Conservation (phyloP, 2,113 vertebrate species). For the Phylloscopus trochiloides region DNA sequence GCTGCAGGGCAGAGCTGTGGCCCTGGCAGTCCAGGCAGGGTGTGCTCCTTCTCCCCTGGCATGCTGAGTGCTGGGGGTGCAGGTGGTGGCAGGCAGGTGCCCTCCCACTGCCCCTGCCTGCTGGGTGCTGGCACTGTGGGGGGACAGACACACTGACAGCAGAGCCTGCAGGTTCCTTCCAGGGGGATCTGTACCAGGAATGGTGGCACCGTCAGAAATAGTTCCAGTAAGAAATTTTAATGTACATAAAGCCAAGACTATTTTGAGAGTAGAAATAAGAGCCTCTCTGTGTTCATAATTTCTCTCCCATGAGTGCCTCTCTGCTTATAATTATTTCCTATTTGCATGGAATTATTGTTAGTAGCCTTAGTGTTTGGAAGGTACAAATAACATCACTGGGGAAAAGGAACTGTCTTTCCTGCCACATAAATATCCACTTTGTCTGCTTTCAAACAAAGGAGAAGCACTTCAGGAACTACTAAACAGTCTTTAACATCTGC, state of each 20-base stretch:
- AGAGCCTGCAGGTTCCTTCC: not conserved
- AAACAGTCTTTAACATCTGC: not conserved
- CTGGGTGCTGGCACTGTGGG: not conserved
- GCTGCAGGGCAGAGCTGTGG: not conserved
- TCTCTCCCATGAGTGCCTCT: not conserved
- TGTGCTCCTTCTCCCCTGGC: not conserved
- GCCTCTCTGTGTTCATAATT: not conserved
- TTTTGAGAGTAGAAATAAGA: not conserved
- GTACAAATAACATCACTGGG: not conserved
- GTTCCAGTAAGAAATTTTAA: not conserved
- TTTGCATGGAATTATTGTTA: conserved; percentile 6
- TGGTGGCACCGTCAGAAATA: not conserved
- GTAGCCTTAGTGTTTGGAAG: not conserved
- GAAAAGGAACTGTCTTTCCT: not conserved
- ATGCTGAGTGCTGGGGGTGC: not conserved
- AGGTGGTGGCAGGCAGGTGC: not conserved
- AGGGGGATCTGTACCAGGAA: too few relatives aligned
- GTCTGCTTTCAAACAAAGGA: not conserved
- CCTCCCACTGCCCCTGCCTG: not conserved
- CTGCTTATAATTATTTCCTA: not conserved
- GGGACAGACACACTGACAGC: rapidly evolving
- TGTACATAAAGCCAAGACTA: not conserved
- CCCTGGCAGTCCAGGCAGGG: rapidly evolving
- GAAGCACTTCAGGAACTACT: not conserved
- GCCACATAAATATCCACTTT: not conserved